Evolutionary conservation across 2,888 invertebrate genomes (phyloP).

Genomic region (Dichetophora obliterata): DNA sequence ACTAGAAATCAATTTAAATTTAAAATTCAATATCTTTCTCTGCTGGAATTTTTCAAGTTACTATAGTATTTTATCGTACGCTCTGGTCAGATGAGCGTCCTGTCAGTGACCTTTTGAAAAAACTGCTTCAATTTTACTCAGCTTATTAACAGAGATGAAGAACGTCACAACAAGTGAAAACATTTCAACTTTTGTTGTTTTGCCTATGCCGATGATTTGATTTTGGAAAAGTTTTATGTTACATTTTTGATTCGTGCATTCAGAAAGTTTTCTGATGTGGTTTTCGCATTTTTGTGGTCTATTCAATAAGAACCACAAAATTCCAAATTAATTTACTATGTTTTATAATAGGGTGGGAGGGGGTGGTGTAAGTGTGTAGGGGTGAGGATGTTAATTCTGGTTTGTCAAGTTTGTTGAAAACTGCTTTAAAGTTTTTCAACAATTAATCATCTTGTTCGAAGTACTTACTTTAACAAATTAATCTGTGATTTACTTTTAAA

Average conservation of each 20-base stretch:
- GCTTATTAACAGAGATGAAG: conserved; percentile 1
- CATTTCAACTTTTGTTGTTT: background rate
- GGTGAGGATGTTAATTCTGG: too few relatives aligned
- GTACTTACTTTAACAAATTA: too few relatives aligned
- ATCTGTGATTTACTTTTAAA: too few relatives aligned
- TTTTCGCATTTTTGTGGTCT: background rate
- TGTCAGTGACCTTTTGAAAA: too few relatives aligned
- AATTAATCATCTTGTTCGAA: too few relatives aligned
- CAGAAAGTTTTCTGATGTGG: background rate
- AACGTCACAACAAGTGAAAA: background rate
- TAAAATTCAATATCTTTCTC: conserved; percentile 58
- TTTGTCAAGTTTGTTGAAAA: background rate
- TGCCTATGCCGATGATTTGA: background rate
- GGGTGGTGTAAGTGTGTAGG: too few relatives aligned
- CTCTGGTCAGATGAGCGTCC: background rate
- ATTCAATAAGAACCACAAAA: conserved; percentile 11
- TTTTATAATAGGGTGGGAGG: conserved; percentile 3
- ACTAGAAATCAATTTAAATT: conserved; percentile 60
- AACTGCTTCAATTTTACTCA: background rate
- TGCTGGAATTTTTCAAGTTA: conserved; percentile 44
- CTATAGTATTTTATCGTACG: background rate
- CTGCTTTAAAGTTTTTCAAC: too few relatives aligned
- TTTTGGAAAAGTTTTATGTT: background rate
- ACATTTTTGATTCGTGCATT: background rate
- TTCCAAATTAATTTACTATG: conserved; percentile 32